phyloP scores from a whole-genome alignment of 2,888 invertebrate species.

The Lasioglossum marginatum region DNA sequence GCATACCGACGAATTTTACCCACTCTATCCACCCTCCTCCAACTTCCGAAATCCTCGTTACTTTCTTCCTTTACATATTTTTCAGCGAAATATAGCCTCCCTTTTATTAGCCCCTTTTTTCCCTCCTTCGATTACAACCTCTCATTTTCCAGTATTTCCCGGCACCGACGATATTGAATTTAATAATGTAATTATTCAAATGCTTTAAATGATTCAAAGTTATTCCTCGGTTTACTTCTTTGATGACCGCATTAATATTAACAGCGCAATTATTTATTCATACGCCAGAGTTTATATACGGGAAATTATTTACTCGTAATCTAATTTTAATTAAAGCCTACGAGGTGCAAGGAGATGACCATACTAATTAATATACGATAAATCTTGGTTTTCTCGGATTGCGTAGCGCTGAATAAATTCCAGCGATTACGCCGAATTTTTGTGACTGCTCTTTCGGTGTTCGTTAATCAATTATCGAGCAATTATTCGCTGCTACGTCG shows the following conservation, averaged over 20 bases:
- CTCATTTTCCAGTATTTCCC: not conserved
- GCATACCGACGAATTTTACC: not conserved
- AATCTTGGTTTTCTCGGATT: not conserved
- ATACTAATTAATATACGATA: not conserved
- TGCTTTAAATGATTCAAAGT: not conserved
- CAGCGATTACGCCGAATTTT: not conserved
- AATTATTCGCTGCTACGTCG: not conserved
- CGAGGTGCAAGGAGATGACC: not conserved
- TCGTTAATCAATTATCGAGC: not conserved
- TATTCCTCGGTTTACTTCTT: not conserved
- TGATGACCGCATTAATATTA: not conserved
- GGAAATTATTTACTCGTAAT: not conserved
- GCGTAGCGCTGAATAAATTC: not conserved
- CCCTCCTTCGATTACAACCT: not conserved
- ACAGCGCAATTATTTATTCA: not conserved
- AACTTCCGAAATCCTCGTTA: not conserved
- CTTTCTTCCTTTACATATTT: conserved; percentile 5
- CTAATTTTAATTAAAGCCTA: not conserved
- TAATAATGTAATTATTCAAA: not conserved
- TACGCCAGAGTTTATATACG: not conserved
- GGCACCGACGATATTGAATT: not conserved
- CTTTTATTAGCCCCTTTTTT: not conserved
- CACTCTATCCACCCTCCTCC: not conserved
- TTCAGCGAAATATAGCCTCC: not conserved
- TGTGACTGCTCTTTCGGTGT: not conserved